Evolutionary conservation across 2,888 invertebrate genomes (phyloP).

Genomic region (Eulithis testata): DNA sequence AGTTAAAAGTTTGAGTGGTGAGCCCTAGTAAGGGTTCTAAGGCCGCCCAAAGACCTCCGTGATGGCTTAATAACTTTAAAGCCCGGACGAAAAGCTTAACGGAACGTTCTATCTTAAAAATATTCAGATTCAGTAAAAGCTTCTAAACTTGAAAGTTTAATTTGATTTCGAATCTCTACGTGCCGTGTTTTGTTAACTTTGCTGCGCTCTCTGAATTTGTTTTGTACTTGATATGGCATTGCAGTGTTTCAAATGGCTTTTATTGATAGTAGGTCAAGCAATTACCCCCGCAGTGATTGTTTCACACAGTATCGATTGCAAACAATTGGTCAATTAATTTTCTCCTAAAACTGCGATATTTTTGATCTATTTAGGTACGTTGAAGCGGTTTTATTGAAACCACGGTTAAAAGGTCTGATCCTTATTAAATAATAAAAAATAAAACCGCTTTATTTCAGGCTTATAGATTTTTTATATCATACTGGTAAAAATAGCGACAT

Average conservation of each 20-base stretch:
- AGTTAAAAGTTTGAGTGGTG: neutral
- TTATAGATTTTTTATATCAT: too few species aligned
- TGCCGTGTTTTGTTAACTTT: constrained; percentile 44
- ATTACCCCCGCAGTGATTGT: too few species aligned
- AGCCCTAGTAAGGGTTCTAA: neutral
- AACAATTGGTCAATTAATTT: too few species aligned
- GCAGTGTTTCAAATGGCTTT: neutral
- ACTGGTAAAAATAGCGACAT: too few species aligned
- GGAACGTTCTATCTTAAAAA: constrained; percentile 17
- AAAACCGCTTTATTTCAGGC: too few species aligned
- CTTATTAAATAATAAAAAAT: too few species aligned
- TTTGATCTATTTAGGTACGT: too few species aligned
- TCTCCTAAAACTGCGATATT: too few species aligned
- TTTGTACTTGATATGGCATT: constrained; percentile 12
- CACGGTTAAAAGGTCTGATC: too few species aligned
- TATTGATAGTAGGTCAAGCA: too few species aligned
- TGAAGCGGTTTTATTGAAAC: too few species aligned
- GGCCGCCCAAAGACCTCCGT: neutral
- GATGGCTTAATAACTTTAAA: constrained; percentile 4
- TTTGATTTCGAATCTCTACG: constrained; percentile 48
- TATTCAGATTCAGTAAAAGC: constrained; percentile 34
- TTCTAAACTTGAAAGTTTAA: constrained; percentile 47
- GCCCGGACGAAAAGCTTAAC: constrained; percentile 1
- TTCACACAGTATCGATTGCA: too few species aligned
- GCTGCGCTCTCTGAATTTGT: constrained; percentile 26